These are phyloP conservation scores for Lindbergichthys nudifrons DNA, from an alignment of 2,797 vertebrate species.

Conservation along the genomic window DNA sequence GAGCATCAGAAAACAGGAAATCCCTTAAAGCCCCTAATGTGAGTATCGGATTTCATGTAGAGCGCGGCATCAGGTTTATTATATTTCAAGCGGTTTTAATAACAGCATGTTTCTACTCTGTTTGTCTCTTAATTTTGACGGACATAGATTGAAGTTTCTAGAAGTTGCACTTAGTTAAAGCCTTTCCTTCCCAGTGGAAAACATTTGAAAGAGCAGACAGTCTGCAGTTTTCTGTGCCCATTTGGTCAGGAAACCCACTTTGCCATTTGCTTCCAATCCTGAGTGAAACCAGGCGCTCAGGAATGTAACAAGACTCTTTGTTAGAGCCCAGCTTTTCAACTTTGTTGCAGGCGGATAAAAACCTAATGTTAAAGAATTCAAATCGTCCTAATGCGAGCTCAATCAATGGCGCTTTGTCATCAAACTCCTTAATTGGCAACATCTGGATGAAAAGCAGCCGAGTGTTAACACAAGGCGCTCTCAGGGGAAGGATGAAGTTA, in stretches of 20 bases:
- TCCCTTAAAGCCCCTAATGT: conserved; percentile 55
- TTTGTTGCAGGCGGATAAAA: conserved; percentile 37
- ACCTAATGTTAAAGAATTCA: conserved; percentile 32
- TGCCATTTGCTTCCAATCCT: conserved; percentile 70
- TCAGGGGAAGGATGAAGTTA: conserved; percentile 52
- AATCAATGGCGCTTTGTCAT: conserved; percentile 63
- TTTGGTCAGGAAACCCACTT: conserved; percentile 67
- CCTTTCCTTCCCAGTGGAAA: conserved; percentile 28
- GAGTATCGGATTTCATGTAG: conserved; percentile 66
- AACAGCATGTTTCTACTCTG: neutral
- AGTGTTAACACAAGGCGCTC: conserved; percentile 58
- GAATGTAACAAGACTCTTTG: conserved; percentile 57
- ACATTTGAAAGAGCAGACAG: conserved; percentile 21
- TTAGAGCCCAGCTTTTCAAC: conserved; percentile 35
- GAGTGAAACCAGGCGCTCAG: conserved; percentile 59
- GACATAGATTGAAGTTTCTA: neutral
- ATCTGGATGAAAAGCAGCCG: conserved; percentile 61
- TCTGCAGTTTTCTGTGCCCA: conserved; percentile 52
- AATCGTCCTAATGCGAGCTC: conserved; percentile 17
- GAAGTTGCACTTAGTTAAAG: conserved; percentile 18
- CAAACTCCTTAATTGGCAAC: conserved; percentile 50
- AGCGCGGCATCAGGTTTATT: conserved; percentile 33
- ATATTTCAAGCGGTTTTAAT: conserved; percentile 12
- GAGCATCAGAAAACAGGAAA: conserved; percentile 55
- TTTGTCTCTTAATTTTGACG: conserved; percentile 6